Percentiles rank a stretch among this genome's conserved stretches.
phyloP scores from a whole-genome alignment of 2,113 vertebrate genomes.

The Alethe castanea region DNA sequence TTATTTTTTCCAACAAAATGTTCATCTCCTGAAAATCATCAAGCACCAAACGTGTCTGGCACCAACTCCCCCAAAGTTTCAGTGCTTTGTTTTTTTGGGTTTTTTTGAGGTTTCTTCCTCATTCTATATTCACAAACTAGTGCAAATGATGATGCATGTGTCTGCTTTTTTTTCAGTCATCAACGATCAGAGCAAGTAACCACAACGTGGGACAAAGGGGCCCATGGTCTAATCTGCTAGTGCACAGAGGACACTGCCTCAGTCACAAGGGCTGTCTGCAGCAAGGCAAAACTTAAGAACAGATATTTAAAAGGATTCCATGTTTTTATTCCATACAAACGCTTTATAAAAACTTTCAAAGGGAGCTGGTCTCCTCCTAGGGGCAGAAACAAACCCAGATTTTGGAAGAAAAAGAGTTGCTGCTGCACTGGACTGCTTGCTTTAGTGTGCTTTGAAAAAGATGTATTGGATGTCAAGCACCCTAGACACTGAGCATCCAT shows the following conservation, averaged over 20 bases:
- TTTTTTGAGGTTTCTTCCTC: rapidly evolving
- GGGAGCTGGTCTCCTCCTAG: background rate
- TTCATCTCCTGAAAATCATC: background rate
- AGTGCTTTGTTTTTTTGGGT: rapidly evolving
- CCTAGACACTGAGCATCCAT: background rate
- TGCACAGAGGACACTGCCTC: background rate
- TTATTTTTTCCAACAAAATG: background rate
- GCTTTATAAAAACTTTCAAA: background rate
- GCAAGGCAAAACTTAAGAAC: background rate
- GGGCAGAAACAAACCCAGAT: background rate
- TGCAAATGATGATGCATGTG: background rate
- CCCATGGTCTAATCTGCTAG: background rate
- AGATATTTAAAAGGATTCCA: background rate
- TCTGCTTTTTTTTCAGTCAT: background rate
- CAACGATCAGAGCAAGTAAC: background rate
- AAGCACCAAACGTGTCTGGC: background rate
- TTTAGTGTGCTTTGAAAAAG: conserved; percentile 32
- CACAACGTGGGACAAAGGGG: background rate
- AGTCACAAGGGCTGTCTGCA: background rate
- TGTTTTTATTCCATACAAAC: background rate
- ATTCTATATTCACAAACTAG: background rate
- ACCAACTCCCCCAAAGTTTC: background rate
- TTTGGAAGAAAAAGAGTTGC: background rate
- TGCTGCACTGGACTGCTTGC: background rate
- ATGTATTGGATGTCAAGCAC: background rate